These are phyloP conservation scores for Nanorana parkeri DNA, from an alignment of 2,113 vertebrate genomes.

Conservation along the genomic window DNA sequence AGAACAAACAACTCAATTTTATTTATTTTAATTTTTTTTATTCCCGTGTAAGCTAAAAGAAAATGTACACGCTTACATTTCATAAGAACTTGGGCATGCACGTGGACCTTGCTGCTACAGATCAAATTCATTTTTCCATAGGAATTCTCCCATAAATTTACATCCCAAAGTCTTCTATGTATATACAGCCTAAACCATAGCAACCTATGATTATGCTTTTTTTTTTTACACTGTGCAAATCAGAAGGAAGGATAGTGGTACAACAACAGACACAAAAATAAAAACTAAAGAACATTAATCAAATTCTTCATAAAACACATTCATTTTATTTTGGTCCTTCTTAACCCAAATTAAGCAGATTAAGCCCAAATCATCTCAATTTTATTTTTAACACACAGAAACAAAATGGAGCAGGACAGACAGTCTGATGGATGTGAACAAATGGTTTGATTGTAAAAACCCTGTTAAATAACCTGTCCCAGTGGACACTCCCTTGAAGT, in stretches of 20 bases:
- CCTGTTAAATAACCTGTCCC: constrained; percentile 1
- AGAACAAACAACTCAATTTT: not conserved
- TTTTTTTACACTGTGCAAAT: constrained; percentile 96
- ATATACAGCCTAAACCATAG: constrained; percentile 95
- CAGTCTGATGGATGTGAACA: not conserved
- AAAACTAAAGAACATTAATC: constrained; percentile 69
- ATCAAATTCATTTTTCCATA: constrained; percentile 94
- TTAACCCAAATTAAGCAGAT: constrained; percentile 76
- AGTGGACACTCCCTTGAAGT: not conserved
- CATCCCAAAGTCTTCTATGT: constrained; percentile 95
- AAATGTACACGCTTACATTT: constrained; percentile 96
- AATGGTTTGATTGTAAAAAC: constrained; percentile 13
- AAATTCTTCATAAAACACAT: constrained; percentile 74
- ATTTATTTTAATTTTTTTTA: constrained; percentile 79
- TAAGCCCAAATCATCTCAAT: constrained; percentile 65
- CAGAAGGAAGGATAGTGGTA: constrained; percentile 59
- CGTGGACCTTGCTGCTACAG: constrained; percentile 86
- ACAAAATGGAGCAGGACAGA: constrained; percentile 44
- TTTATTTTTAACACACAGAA: constrained; percentile 59
- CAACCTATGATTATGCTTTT: constrained; percentile 95
- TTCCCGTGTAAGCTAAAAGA: constrained; percentile 98
- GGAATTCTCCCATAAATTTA: constrained; percentile 93
- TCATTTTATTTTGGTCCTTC: constrained; percentile 93
- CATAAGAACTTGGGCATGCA: constrained; percentile 92
- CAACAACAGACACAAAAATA: constrained; percentile 49